Evolutionary conservation across 2,797 vertebrate genomes (phyloP), one percentile per base, ranked within the genome.

Genomic region (Schizopygopsis pylzovi): DNA sequence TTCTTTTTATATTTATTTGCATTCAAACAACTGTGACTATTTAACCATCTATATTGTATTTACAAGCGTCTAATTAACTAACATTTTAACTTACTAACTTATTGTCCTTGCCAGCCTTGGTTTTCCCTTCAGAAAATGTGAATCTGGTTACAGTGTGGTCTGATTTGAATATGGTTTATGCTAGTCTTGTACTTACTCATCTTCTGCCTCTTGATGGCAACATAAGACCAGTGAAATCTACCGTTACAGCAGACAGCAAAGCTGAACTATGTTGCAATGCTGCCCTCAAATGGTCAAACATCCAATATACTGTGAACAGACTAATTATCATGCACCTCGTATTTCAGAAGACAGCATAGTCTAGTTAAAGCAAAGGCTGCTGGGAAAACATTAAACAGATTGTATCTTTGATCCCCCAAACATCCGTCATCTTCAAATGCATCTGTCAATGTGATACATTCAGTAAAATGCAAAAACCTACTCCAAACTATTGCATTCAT

Each of bases 201-300:
- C 1, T 52, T 10, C 1, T 0, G 47, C 94, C 95, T 91, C 79
- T 76, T 94, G 95, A 92, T 94, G 94, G 93, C 93, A 87, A 87
- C 89, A 65, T 77, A 89, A 92, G 88, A 94, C 90, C 86, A 87
- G 28, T 47, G 61, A 90, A 68, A 84, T 28, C 20, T 25, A 37
- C 22, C 1, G 9, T 65, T 67, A 15, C 15, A 22, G 15, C 28
- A 39, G 4, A 25, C 39, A 43, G 33, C 54, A 28, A 70, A 70
- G 25, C 12, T 70, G 63, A 15, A 22, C 22, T 6, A 47, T 49
- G 87, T 87, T 91, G 92, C 92, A 87, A 91, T 81, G 68, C 79
- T 92, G 92, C 91, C 75, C 91, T 92, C 95, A 91, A 72, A 91
- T 92, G 94, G 92, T 72, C 25, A 81, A 13, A 75, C n/a, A 15